These are phyloP conservation scores for Drosophila azteca DNA, from an alignment of 1,140 invertebrate species.

Conservation along the genomic window DNA sequence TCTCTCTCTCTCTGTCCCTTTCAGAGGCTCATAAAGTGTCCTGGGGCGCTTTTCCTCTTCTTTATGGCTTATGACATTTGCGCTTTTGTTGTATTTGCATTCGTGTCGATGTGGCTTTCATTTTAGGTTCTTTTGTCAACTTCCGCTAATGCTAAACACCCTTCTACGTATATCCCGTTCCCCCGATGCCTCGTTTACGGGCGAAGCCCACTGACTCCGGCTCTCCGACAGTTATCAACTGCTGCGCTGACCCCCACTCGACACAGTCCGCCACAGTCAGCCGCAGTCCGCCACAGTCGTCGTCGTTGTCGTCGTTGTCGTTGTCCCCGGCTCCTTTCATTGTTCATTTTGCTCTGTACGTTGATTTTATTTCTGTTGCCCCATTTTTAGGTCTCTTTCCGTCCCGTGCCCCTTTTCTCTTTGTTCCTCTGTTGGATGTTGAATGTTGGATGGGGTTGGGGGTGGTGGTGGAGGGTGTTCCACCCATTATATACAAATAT, in stretches of 20 bases:
- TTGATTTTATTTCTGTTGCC: conserved; percentile 55
- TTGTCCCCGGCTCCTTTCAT: conserved; percentile 29
- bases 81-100: conserved; percentile 62
- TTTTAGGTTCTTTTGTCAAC: conserved; percentile 50
- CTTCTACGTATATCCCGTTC: conserved; percentile 1
- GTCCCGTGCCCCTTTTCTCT: conserved; percentile 3
- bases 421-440: conserved; percentile 2
- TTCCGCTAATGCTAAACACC: conserved; percentile 50
- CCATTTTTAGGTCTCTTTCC: conserved; percentile 48
- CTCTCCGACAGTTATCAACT: conserved; percentile 40
- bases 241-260: conserved; percentile 36
- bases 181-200: neutral
- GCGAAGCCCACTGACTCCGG: conserved; percentile 34
- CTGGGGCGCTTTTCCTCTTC: conserved; percentile 17
- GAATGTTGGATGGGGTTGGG: neutral
- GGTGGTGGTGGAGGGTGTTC: conserved; percentile 2
- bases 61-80: conserved; percentile 62
- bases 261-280: conserved; percentile 37
- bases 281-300: too few species aligned
- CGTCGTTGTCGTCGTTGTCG: conserved; percentile 6
- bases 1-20: too few species aligned
- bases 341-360: conserved; percentile 46
- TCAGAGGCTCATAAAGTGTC: conserved; percentile 39
- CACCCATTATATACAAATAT: conserved; percentile 13
- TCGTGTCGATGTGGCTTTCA: conserved; percentile 53